Conservation (phyloP, 2,888 invertebrate species). For the Leuctra nigra region DNA sequence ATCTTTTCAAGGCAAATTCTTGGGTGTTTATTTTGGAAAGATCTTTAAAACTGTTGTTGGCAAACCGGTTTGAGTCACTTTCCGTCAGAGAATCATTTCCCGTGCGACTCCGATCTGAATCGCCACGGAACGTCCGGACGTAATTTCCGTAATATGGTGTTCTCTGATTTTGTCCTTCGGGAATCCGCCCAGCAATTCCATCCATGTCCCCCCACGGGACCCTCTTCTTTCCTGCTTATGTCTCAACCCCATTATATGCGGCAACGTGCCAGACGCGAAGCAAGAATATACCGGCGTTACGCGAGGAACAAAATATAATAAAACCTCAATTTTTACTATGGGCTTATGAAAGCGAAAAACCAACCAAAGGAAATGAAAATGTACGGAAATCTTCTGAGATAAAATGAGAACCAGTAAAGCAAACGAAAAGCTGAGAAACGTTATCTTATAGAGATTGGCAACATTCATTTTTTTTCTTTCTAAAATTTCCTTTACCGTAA, state of each 20-base stretch:
- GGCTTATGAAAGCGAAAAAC: conserved; percentile 10
- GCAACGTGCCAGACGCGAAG: conserved; percentile 2
- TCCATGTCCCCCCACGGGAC: not conserved
- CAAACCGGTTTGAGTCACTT: no score
- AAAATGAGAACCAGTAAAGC: conserved; percentile 25
- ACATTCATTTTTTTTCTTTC: no score
- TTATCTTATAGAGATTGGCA: no score
- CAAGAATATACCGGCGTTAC: not conserved
- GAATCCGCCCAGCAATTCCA: conserved; percentile 7
- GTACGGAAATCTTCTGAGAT: conserved; percentile 24
- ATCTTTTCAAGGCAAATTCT: no score
- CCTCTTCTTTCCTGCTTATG: conserved; percentile 1
- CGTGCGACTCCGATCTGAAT: conserved; percentile 7
- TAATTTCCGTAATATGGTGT: conserved; percentile 26
- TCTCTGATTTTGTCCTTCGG: conserved; percentile 20
- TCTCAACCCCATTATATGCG: conserved; percentile 11
- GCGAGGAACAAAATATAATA: conserved; percentile 13
- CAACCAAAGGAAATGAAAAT: conserved; percentile 25
- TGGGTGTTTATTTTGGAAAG: no score
- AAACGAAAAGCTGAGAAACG: no score
- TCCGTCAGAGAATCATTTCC: conserved; percentile 5
- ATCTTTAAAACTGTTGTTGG: no score
- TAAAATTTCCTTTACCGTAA: no score
- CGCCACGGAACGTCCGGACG: conserved; percentile 9
- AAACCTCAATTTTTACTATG: conserved; percentile 15